These are phyloP conservation scores for Maconellicoccus hirsutus DNA, from an alignment of 1,140 invertebrate species.

Conservation along the genomic window DNA sequence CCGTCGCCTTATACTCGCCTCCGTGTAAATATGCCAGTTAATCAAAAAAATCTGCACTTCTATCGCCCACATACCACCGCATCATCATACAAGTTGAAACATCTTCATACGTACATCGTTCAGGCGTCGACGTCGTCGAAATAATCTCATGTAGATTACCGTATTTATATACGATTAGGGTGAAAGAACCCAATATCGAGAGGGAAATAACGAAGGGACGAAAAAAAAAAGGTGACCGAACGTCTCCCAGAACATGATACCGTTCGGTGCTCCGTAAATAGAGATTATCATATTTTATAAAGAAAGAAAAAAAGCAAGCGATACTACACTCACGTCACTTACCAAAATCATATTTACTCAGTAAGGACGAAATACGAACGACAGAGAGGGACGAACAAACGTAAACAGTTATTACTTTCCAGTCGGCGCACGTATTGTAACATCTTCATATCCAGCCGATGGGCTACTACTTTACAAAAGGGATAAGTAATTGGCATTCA, in stretches of 20 bases:
- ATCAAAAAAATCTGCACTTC: too few species aligned
- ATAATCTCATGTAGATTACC: too few species aligned
- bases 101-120: background rate
- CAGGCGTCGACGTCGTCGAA: background rate
- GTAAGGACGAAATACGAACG: too few species aligned
- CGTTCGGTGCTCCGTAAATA: background rate
- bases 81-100: too few species aligned
- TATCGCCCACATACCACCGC: too few species aligned
- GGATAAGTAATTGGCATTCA: slow-evolving; percentile 8
- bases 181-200: too few species aligned
- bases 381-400: background rate
- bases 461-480: slow-evolving; percentile 7
- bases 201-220: too few species aligned
- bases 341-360: background rate
- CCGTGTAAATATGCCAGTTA: too few species aligned
- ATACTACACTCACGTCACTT: background rate
- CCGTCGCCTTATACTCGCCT: too few species aligned
- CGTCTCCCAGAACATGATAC: background rate
- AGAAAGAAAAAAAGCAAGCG: too few species aligned
- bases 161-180: too few species aligned
- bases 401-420: background rate
- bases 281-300: background rate
- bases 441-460: slow-evolving; percentile 6
- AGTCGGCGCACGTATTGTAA: background rate
- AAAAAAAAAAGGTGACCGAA: background rate